Percentiles rank a stretch among this genome's conserved stretches.
These are phyloP conservation scores for Regulus satrapa DNA, from an alignment of 2,113 vertebrate species.

Conservation along the genomic window DNA sequence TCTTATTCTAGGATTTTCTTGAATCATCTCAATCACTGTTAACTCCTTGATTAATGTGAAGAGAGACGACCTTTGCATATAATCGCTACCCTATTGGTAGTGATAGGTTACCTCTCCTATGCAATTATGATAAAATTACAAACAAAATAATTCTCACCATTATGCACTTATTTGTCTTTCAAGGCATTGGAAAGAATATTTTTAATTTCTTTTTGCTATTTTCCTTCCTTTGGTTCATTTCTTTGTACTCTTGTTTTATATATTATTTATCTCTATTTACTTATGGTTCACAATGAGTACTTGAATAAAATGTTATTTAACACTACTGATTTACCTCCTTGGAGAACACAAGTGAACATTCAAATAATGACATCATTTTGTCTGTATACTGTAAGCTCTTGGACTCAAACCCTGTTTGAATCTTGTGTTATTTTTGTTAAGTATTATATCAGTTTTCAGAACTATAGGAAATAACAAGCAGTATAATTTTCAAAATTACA, in stretches of 20 bases:
- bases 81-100: background rate
- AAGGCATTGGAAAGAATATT: background rate
- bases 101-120: background rate
- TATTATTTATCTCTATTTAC: background rate
- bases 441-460: background rate
- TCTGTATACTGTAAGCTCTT: background rate
- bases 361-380: background rate
- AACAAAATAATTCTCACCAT: background rate
- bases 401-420: background rate
- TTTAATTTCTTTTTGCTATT: background rate
- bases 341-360: background rate
- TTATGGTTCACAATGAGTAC: background rate
- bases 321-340: background rate
- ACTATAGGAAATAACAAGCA: background rate
- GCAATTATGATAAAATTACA: background rate
- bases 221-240: background rate
- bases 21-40: background rate
- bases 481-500: rapidly evolving
- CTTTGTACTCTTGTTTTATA: background rate
- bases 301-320: background rate
- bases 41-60: slow-evolving; percentile 31
- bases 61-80: slow-evolving; percentile 14
- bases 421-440: background rate
- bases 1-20: background rate
- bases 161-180: background rate